Evolutionary conservation across 2,888 invertebrate genomes (phyloP), one percentile per base, ranked within the genome.

Genomic region (Leptura quadrifasciata): DNA sequence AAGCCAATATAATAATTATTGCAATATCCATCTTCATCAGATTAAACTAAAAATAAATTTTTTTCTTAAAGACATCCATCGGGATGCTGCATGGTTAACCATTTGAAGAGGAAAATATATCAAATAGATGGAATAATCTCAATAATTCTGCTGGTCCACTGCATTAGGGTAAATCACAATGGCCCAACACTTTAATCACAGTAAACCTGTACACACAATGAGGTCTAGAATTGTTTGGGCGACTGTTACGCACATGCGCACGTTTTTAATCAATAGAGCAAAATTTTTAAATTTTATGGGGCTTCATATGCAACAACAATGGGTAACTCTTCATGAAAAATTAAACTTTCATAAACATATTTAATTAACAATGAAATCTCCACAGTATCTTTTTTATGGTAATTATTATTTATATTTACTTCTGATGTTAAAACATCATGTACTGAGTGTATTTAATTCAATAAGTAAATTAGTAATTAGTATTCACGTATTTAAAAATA

Each of bases 51-150:
- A 78, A 80, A 77, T 73, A 58, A 6, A 57, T 63, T 69, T 76
- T n/a, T 71, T 67, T 76, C 74, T 54, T 61, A 72, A 78, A 73
- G 17, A 35, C 76, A 81, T 86, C 84, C 85, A 85, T 84, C 73
- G 80, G 85, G 84, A 85, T 83, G 85, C 85, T 85, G 85, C 76
- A 75, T 15, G 74, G 75, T 76, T 54, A 78, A 72, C 67, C 83
- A 79, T 39, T 35, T 61, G 21, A 69, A 64, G 52, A 35, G 35
- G 52, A 35, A 35, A 31, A 27, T 10, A 31, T 20, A 58, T 47
- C 10, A 21, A 6, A 3, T 17, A 63, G 0, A 10, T 6, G 24
- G 21, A 27, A 17, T 39, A 21, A 8, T 9, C 9, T 2, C 2
- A 65, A 31, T 17, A 39, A 63, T 35, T 20, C 12, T 64, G n/a